Conservation (phyloP, 2,113 vertebrate species). For the Melanerpes aurifrons region DNA sequence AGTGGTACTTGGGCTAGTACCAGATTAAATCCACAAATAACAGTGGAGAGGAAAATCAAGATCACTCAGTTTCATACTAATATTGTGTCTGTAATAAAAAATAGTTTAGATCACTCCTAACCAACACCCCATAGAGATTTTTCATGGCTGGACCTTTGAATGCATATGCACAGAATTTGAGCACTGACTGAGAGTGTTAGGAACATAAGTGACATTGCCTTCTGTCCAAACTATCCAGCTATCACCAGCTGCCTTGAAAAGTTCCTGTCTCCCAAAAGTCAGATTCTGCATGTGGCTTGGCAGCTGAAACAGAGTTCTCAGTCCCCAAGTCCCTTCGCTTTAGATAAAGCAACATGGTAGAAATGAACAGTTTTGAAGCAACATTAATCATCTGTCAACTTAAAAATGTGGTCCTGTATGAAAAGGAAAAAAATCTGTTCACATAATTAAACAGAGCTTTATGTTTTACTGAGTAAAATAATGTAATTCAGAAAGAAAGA, state of each 20-base stretch:
- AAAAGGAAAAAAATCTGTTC: neutral
- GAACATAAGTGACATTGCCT: neutral
- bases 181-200: neutral
- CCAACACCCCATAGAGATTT: neutral
- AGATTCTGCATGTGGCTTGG: neutral
- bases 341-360: neutral
- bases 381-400: neutral
- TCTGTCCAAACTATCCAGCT: neutral
- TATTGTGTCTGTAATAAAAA: slow-evolving; percentile 21
- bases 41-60: slow-evolving; percentile 4
- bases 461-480: neutral
- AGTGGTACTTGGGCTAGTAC: neutral
- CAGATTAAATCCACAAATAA: slow-evolving; percentile 32
- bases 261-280: neutral
- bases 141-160: neutral
- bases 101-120: neutral
- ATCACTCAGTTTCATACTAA: neutral
- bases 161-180: neutral
- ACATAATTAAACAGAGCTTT: neutral
- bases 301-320: neutral
- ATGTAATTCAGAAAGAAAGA: neutral
- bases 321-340: neutral
- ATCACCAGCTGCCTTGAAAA: slow-evolving; percentile 1
- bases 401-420: neutral
- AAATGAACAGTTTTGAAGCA: neutral